Conservation (phyloP, 2,797 vertebrate species). For the Phataginus tricuspis region DNA sequence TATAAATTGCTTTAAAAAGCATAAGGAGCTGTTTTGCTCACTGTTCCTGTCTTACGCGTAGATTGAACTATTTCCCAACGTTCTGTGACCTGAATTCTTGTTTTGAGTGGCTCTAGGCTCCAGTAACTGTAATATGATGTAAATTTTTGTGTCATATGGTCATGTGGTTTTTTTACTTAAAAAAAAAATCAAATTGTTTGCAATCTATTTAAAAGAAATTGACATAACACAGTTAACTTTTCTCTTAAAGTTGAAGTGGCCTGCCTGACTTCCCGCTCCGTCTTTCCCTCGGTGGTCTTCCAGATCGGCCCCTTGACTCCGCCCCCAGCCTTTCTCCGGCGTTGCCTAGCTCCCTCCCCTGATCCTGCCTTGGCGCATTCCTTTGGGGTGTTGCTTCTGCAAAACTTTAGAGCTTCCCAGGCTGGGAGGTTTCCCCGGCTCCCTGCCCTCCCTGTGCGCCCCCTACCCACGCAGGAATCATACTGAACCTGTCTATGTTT, state of each 20-base stretch:
- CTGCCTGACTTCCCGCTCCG: neutral
- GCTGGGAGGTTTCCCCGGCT: neutral
- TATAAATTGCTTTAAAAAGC: conserved; percentile 48
- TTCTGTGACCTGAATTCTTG: conserved; percentile 36
- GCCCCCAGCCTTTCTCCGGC: neutral
- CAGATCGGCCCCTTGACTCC: too few species aligned
- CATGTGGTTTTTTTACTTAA: conserved; percentile 37
- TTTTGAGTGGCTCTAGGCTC: neutral
- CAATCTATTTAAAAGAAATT: conserved; percentile 30
- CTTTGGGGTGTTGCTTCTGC: neutral
- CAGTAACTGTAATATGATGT: neutral
- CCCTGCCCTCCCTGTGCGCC: too few species aligned
- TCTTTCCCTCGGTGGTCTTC: neutral
- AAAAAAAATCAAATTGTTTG: neutral
- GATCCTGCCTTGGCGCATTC: neutral
- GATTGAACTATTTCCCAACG: conserved; percentile 43
- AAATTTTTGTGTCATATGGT: conserved; percentile 42
- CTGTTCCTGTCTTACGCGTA: conserved; percentile 35
- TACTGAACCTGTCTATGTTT: neutral
- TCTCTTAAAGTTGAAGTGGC: neutral
- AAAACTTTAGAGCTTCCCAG: neutral
- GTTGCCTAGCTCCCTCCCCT: neutral
- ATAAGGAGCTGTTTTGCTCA: neutral
- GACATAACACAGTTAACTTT: neutral
- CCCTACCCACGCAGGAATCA: neutral